These are phyloP conservation scores for Tragelaphus imberbis DNA, from an alignment of 2,113 vertebrate species.

Conservation along the genomic window DNA sequence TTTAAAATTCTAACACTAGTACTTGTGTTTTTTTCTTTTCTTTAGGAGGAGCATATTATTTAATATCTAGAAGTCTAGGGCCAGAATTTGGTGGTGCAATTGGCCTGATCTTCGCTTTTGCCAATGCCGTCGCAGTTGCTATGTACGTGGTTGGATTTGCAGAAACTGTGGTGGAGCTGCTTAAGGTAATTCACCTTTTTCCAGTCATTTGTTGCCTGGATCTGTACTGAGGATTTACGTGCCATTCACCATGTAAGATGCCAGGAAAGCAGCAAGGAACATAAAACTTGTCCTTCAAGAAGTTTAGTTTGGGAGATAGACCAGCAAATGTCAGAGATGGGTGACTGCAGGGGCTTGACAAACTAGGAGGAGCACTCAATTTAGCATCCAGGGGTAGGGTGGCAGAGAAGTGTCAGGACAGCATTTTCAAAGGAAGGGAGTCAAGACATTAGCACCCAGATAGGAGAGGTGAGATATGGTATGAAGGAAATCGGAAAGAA, in stretches of 20 bases:
- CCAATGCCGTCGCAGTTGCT: conserved; percentile 97
- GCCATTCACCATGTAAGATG: neutral
- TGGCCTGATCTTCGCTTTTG: conserved; percentile 97
- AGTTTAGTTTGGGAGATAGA: neutral
- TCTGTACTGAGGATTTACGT: neutral
- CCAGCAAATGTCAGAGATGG: neutral
- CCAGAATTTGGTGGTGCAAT: conserved; percentile 98
- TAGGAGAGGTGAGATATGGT: neutral
- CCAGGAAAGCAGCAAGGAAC: neutral
- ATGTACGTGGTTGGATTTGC: conserved; percentile 99
- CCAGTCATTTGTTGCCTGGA: neutral
- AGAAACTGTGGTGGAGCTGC: conserved; percentile 93
- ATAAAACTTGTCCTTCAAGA: neutral
- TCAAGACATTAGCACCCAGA: neutral
- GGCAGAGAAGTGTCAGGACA: neutral
- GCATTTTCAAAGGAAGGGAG: neutral
- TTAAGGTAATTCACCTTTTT: conserved; percentile 79
- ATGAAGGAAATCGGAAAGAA: neutral
- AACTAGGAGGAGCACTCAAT: neutral
- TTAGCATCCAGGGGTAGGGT: neutral
- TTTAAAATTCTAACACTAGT: neutral
- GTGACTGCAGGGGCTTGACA: neutral
- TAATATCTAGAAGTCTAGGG: conserved; percentile 97
- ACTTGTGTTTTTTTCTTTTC: neutral
- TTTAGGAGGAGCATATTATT: conserved; percentile 95